Base-by-base conservation (phyloP, 2,113 vertebrate species). In the Aptenodytes forsteri region DNA sequence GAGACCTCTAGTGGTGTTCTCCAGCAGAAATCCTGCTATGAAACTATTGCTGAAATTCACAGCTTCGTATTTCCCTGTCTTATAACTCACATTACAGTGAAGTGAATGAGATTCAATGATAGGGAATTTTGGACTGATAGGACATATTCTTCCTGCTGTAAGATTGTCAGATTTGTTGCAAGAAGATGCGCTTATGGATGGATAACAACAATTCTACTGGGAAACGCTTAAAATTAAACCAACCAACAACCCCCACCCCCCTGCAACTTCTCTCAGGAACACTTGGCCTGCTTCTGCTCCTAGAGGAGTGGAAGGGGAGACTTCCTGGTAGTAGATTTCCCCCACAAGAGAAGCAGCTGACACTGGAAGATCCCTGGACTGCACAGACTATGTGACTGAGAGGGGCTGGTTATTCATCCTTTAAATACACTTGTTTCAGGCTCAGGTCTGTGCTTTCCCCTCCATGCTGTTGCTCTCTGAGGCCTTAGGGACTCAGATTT, bases 1-100 rank as follows among this genome's bases (percentile, higher is more conserved):
- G 85, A 94, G 89, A 79, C 91, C 54, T 70, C 93, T 92, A 87
- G 64, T 47, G 89, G 86, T 52, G 69, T 92, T 78, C 56, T 78
- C 55, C 73, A 84, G 64, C 47, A 5, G 2, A 66, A 81, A 92
- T 38, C 32, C 50, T 58, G 30, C 79, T 62, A 42, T 7, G 66
- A 87, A 77, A 29, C n/a, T 50, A 10, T 5, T 13, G 54, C 69
- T 62, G 64, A 34, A 62, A 77, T 46, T 50, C 59, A 38, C 42
- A 66, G 36, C 50, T 92, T 86, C 2, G 0, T 44, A n/a, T 66
- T 73, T 92, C 59, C 40, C 82, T 3, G 1, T 20, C 70, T 76
- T 3, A 0, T 36, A 62, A 32, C 23, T 19, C 36, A 7, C 34
- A 32, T 27, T 14, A 11, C 66, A 59, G 22, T 21, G 38, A 54